Conservation (phyloP, 2,888 invertebrate species). For the Aspidiotus rigidus region DNA sequence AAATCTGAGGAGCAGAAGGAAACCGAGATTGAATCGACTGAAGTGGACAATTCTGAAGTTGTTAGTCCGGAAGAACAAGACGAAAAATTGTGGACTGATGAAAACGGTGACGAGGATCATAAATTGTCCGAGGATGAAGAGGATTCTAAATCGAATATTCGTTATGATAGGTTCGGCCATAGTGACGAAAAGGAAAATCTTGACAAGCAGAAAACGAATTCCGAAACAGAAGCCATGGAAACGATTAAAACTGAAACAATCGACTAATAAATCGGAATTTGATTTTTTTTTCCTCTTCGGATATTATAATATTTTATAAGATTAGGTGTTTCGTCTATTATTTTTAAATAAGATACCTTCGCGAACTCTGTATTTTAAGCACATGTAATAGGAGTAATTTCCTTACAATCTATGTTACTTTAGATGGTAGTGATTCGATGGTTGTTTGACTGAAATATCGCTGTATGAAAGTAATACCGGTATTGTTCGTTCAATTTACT, state of each 20-base stretch:
- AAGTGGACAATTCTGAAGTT: neutral
- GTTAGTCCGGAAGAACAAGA: neutral
- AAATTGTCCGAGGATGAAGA: slow-evolving; percentile 25
- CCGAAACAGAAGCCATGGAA: neutral
- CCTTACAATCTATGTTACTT: no score
- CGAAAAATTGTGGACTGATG: neutral
- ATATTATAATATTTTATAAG: no score
- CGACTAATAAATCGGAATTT: no score
- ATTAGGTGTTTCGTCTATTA: no score
- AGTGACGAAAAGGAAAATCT: slow-evolving; percentile 18
- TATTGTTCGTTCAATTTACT: no score
- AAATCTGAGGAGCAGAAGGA: neutral
- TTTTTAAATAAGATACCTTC: no score
- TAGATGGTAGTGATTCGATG: no score
- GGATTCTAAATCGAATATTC: neutral
- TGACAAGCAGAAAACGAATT: neutral
- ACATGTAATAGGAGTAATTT: no score
- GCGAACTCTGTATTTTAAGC: no score
- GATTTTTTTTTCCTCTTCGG: no score
- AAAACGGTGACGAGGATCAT: neutral
- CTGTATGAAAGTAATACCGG: no score
- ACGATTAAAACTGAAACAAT: neutral
- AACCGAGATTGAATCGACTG: neutral
- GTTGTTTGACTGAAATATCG: no score
- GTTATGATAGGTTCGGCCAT: slow-evolving; percentile 21